Evolutionary conservation across 1,140 invertebrate species (phyloP), one percentile per base, ranked within the genome.

Genomic region (Formica exsecta): DNA sequence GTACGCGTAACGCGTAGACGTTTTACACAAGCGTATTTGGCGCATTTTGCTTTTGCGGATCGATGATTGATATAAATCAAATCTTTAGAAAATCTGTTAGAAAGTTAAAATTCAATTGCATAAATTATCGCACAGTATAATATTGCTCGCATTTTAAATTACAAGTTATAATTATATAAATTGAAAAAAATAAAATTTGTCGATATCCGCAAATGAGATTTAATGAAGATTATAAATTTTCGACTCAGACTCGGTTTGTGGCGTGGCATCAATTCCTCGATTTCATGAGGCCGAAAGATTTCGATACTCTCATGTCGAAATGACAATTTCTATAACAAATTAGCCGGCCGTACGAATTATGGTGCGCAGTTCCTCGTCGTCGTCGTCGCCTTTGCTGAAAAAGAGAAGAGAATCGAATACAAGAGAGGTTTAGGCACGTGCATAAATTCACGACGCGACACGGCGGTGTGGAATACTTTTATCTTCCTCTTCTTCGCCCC

Each of bases 261-360:
- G 4, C 25, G 4, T 8, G 13, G 3, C 11, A 65, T 36, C 29
- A 16, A 61, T 3, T 41, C 36, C 38, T 48, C 4, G 16, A 61
- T 59, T 36, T 3, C 11, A 57, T 4, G 19, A 22, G 7, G 2
- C 9, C 13, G 36, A 51, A 48, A 44, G 22, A 62, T 79, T 36
- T 89, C 25, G 73, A 89, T 64, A 48, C 16, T 80, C 22, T 80
- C 22, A 32, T 19, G 11, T 64, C 36, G 61, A 19, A 80, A 81
- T 90, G 89, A 90, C 79, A 89, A 88, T 90, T 89, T 57, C 74
- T 38, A 75, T 81, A 89, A 89, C 88, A 85, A 90, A 90, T 90
- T 87, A 71, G 71, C 65, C 36, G 81, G 48, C 19, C 64, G 54
- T 75, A 87, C 70, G 68, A 90, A 85, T 90, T 90, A 89, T 87